These are phyloP conservation scores for Pediacus dermestoides DNA, from an alignment of 2,888 invertebrate genomes.

Conservation along the genomic window DNA sequence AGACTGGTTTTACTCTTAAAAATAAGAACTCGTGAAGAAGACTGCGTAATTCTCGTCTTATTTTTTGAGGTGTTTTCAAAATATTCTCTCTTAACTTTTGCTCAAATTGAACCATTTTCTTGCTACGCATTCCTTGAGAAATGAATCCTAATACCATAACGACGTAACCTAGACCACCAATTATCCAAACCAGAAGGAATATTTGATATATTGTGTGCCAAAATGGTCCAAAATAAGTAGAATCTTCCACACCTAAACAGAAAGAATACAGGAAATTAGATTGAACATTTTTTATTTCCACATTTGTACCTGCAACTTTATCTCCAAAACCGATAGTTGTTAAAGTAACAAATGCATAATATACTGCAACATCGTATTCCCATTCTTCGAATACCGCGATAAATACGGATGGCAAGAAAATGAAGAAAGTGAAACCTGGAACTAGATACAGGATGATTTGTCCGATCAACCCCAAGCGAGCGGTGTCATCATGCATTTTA, in stretches of 20 bases:
- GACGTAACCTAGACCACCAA: constrained; percentile 86
- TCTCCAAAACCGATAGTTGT: constrained; percentile 94
- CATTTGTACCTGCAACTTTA: constrained; percentile 71
- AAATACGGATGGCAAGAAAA: constrained; percentile 79
- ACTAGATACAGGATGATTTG: constrained; percentile 80
- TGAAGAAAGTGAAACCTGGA: constrained; percentile 85
- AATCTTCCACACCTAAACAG: constrained; percentile 37
- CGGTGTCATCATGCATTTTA: constrained; percentile 63
- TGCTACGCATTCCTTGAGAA: constrained; percentile 72
- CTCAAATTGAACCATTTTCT: constrained; percentile 69
- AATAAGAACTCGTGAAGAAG: constrained; percentile 67
- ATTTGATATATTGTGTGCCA: constrained; percentile 73
- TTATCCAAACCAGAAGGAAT: constrained; percentile 83
- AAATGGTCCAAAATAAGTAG: constrained; percentile 56
- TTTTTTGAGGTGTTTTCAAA: constrained; percentile 73
- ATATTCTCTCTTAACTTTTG: constrained; percentile 73
- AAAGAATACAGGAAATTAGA: constrained; percentile 19
- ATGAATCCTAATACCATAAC: constrained; percentile 88
- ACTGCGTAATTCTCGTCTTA: constrained; percentile 53
- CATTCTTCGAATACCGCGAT: constrained; percentile 83
- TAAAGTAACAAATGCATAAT: constrained; percentile 82
- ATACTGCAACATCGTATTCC: constrained; percentile 79
- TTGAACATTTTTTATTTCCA: constrained; percentile 5
- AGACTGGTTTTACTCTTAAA: constrained; percentile 71
- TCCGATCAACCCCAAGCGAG: constrained; percentile 68